These are phyloP conservation scores for Mesoclemmys tuberculata DNA, from an alignment of 2,113 vertebrate genomes.

Conservation along the genomic window DNA sequence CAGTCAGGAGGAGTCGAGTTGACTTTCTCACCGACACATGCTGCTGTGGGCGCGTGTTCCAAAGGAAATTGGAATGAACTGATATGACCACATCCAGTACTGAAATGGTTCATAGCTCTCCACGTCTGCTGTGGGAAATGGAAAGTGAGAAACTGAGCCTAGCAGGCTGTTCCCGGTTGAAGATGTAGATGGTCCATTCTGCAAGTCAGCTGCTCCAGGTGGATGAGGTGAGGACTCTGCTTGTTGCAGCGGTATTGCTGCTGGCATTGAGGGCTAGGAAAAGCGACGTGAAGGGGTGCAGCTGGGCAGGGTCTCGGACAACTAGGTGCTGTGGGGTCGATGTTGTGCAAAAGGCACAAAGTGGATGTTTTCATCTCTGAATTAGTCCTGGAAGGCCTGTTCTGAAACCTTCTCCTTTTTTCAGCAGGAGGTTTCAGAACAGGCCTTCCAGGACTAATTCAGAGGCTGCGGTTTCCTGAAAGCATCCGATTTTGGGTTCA, in stretches of 20 bases:
- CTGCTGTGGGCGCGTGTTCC: background rate
- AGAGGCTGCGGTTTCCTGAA: no score
- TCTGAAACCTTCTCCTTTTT: background rate
- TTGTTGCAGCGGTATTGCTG: background rate
- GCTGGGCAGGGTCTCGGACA: background rate
- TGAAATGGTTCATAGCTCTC: background rate
- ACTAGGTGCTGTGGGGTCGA: background rate
- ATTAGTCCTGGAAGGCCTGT: background rate
- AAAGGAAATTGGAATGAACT: background rate
- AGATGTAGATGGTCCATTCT: background rate
- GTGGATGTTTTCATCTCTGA: background rate
- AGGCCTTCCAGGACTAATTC: no score
- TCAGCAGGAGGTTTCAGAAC: no score
- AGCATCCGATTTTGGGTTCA: no score
- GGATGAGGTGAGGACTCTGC: no score
- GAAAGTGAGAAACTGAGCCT: background rate
- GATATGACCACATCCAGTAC: background rate
- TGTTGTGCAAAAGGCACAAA: background rate
- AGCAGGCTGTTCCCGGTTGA: background rate
- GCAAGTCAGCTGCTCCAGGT: background rate
- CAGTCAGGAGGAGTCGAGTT: background rate
- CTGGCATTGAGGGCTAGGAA: background rate
- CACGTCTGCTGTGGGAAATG: background rate
- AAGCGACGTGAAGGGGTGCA: background rate
- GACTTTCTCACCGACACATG: background rate